Percentiles rank a stretch among this genome's conserved stretches.
These are phyloP conservation scores for Sarcophaga carnaria DNA, from an alignment of 2,888 invertebrate genomes.

Conservation along the genomic window DNA sequence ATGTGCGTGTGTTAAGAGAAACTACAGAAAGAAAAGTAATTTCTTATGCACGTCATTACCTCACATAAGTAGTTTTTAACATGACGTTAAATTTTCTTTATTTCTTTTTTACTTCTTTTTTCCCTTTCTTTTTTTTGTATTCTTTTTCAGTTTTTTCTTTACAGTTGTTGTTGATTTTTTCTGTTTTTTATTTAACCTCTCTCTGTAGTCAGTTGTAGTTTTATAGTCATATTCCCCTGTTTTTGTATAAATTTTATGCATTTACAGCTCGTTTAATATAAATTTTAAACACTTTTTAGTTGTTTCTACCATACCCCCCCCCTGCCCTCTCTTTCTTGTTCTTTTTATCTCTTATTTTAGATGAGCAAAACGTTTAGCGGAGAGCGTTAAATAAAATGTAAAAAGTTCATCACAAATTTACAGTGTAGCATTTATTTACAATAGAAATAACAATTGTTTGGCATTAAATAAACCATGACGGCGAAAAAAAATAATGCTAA, in stretches of 20 bases:
- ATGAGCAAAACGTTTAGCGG: background rate
- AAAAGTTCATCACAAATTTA: background rate
- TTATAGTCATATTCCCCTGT: conserved; percentile 50
- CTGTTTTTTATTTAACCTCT: background rate
- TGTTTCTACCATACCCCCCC: no score
- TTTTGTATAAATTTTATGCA: conserved; percentile 55
- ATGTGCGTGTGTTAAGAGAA: conserved; percentile 16
- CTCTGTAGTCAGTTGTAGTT: background rate
- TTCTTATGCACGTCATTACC: conserved; percentile 73
- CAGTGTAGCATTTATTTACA: background rate
- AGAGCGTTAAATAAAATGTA: background rate
- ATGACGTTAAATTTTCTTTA: conserved; percentile 67
- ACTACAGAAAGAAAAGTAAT: conserved; percentile 69
- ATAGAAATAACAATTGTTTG: background rate
- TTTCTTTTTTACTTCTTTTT: conserved; percentile 19
- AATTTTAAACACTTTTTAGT: conserved; percentile 44
- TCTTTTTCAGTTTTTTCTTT: conserved; percentile 35
- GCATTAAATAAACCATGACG: background rate
- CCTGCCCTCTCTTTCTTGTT: no score
- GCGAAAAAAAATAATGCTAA: background rate
- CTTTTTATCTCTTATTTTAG: background rate
- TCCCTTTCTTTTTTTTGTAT: conserved; percentile 2
- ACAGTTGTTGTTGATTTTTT: conserved; percentile 16
- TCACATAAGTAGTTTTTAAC: conserved; percentile 71
- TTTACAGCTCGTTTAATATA: conserved; percentile 68